phyloP scores from a whole-genome alignment of 2,888 invertebrate genomes.

The Tipula unca region DNA sequence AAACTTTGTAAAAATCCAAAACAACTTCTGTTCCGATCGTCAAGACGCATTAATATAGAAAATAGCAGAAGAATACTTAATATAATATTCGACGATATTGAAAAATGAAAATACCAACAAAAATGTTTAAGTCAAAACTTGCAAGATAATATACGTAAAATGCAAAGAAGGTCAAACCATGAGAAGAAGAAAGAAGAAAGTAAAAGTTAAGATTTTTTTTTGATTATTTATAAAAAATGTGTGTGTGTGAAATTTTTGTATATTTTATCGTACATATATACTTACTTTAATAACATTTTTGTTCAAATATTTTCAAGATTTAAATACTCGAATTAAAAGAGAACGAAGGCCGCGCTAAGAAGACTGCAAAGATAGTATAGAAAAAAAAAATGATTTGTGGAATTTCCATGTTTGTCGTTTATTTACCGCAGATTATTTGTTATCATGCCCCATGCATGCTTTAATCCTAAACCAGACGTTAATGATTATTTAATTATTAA shows the following conservation, averaged over 20 bases:
- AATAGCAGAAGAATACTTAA: neutral
- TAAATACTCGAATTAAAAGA: neutral
- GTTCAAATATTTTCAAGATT: neutral
- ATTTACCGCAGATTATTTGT: too few relatives aligned
- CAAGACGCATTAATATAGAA: neutral
- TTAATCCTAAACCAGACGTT: too few relatives aligned
- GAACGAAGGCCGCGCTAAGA: neutral
- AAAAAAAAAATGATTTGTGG: too few relatives aligned
- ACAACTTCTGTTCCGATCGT: neutral
- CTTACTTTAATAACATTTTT: too few relatives aligned
- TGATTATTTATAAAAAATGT: neutral
- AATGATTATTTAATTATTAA: too few relatives aligned
- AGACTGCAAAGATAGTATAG: too few relatives aligned
- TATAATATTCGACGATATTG: neutral
- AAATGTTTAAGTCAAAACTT: neutral
- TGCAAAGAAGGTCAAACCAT: neutral
- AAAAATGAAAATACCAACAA: neutral
- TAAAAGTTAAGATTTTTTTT: neutral
- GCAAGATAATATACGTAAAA: neutral
- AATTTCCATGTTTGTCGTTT: too few relatives aligned
- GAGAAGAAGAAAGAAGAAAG: neutral
- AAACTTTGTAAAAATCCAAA: neutral
- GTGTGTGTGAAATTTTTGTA: neutral
- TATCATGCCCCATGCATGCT: too few relatives aligned
- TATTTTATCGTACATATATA: neutral